phyloP scores from a whole-genome alignment of 2,888 invertebrate genomes.

The Cremastinae sp. region DNA sequence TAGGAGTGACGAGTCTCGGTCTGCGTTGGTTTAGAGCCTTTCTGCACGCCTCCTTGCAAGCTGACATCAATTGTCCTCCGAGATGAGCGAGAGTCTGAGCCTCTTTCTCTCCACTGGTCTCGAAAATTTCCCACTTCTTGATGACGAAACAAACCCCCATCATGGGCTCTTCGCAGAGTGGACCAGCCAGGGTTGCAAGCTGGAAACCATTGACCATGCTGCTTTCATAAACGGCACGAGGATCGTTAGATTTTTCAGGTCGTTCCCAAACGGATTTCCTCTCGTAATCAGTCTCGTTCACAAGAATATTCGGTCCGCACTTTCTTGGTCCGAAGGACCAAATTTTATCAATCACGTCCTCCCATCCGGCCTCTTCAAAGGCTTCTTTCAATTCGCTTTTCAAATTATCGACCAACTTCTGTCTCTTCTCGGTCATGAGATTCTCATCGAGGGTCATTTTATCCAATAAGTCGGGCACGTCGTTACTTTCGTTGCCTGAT shows the following conservation, averaged over 20 bases:
- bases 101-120: slow-evolving; percentile 71
- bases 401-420: slow-evolving; percentile 76
- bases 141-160: slow-evolving; percentile 96
- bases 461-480: slow-evolving; percentile 23
- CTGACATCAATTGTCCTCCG: slow-evolving; percentile 94
- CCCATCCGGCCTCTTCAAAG: slow-evolving; percentile 83
- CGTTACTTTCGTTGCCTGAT: slow-evolving; percentile 25
- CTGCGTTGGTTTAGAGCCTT: slow-evolving; percentile 94
- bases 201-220: slow-evolving; percentile 93
- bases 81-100: slow-evolving; percentile 80
- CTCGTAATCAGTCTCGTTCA: slow-evolving; percentile 90
- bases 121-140: slow-evolving; percentile 86
- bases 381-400: slow-evolving; percentile 83
- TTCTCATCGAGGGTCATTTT: slow-evolving; percentile 62
- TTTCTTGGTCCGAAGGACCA: slow-evolving; percentile 96
- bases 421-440: slow-evolving; percentile 69
- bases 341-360: slow-evolving; percentile 84
- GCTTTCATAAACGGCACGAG: slow-evolving; percentile 82
- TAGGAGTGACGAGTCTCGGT: slow-evolving; percentile 95
- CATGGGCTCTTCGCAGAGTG: slow-evolving; percentile 98
- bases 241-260: slow-evolving; percentile 69
- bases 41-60: slow-evolving; percentile 92
- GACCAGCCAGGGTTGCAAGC: slow-evolving; percentile 92
- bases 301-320: slow-evolving; percentile 93
- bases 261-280: slow-evolving; percentile 82